Evolutionary conservation across 2,113 vertebrate species (phyloP).

Genomic region (Microtus pennsylvanicus): DNA sequence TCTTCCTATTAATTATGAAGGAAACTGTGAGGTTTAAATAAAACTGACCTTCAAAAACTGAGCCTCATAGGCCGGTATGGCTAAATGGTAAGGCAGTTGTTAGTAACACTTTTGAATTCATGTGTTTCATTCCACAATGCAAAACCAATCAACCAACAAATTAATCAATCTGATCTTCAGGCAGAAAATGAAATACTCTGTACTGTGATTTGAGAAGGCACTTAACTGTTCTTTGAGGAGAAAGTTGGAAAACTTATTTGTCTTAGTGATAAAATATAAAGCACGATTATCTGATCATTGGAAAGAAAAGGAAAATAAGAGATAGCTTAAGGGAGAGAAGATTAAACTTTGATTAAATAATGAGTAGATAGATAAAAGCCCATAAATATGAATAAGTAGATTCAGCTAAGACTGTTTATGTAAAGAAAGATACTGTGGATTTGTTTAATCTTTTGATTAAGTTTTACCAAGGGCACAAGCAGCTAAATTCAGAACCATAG

Average conservation of each 20-base stretch:
- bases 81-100: background rate
- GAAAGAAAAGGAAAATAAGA: background rate
- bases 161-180: background rate
- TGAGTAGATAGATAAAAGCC: background rate
- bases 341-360: slow-evolving; percentile 24
- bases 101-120: background rate
- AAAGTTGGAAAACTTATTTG: background rate
- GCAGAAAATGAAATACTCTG: background rate
- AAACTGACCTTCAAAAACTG: background rate
- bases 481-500: background rate
- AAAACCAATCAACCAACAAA: background rate
- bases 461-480: background rate
- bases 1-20: background rate
- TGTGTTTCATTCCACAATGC: background rate
- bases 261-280: background rate
- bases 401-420: background rate
- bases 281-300: background rate
- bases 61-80: background rate
- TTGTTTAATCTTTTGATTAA: background rate
- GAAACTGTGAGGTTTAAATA: background rate
- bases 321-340: background rate
- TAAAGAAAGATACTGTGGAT: background rate
- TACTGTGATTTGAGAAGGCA: background rate
- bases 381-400: background rate
- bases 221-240: background rate